Percentiles rank a stretch among this genome's conserved stretches.
phyloP scores from a whole-genome alignment of 2,113 vertebrate genomes.

The Neogale vison region DNA sequence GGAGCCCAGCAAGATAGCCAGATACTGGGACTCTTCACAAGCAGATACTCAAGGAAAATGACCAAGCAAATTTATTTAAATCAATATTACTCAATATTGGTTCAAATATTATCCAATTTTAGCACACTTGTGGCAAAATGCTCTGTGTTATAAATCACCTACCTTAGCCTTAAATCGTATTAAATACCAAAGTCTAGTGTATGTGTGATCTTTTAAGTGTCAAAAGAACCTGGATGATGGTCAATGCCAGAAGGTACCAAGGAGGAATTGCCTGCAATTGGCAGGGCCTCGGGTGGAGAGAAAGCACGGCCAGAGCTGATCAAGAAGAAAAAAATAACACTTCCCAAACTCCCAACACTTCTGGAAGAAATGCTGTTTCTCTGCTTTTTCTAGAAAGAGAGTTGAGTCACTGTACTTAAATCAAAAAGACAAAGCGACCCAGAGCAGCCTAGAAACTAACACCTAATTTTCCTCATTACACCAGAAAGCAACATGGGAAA shows the following conservation, averaged over 20 bases:
- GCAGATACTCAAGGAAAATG: fast-evolving
- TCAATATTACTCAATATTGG: background rate
- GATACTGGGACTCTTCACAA: background rate
- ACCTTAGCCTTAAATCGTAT: background rate
- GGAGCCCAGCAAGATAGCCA: background rate
- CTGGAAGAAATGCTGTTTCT: background rate
- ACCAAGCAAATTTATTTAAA: background rate
- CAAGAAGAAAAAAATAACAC: background rate
- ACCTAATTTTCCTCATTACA: background rate
- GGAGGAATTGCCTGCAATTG: background rate
- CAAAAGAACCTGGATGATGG: background rate
- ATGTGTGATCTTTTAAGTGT: background rate
- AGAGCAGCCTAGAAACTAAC: background rate
- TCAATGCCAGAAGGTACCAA: background rate
- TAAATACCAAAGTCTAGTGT: background rate
- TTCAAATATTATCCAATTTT: background rate
- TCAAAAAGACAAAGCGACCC: background rate
- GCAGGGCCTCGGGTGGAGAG: background rate
- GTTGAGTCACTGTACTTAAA: background rate
- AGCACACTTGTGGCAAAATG: background rate
- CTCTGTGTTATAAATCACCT: background rate
- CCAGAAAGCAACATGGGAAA: background rate
- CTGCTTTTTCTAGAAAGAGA: background rate
- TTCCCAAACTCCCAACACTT: background rate
- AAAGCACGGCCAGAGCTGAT: background rate